These are phyloP conservation scores for Dendrocincla tyrannina DNA, from an alignment of 2,797 vertebrate species.

Conservation along the genomic window DNA sequence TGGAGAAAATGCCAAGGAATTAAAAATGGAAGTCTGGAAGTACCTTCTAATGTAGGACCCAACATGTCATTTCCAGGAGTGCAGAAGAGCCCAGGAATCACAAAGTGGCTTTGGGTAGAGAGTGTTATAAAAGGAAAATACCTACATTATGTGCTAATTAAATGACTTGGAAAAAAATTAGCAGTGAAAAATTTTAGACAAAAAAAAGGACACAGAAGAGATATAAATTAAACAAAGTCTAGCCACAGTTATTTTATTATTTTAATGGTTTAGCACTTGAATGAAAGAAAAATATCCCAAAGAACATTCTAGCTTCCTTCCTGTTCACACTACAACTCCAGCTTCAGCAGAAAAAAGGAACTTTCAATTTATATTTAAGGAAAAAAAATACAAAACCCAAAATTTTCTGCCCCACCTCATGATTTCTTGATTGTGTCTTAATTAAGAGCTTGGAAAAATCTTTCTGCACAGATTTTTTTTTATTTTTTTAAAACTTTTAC, in stretches of 20 bases:
- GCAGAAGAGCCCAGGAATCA: neutral
- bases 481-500: no score
- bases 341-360: neutral
- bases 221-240: neutral
- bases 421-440: neutral
- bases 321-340: neutral
- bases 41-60: neutral
- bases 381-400: neutral
- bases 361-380: neutral
- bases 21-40: neutral
- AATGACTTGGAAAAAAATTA: neutral
- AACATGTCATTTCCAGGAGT: neutral
- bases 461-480: neutral
- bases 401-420: neutral
- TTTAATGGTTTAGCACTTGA: neutral
- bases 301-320: neutral
- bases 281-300: neutral
- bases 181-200: neutral
- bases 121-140: neutral
- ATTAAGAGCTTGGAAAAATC: neutral
- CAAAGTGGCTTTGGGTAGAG: neutral
- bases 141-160: neutral
- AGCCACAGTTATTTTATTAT: neutral
- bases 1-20: neutral
- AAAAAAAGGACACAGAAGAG: neutral